phyloP scores from a whole-genome alignment of 1,140 invertebrate genomes.

The Ceratoteleas bidentatus region DNA sequence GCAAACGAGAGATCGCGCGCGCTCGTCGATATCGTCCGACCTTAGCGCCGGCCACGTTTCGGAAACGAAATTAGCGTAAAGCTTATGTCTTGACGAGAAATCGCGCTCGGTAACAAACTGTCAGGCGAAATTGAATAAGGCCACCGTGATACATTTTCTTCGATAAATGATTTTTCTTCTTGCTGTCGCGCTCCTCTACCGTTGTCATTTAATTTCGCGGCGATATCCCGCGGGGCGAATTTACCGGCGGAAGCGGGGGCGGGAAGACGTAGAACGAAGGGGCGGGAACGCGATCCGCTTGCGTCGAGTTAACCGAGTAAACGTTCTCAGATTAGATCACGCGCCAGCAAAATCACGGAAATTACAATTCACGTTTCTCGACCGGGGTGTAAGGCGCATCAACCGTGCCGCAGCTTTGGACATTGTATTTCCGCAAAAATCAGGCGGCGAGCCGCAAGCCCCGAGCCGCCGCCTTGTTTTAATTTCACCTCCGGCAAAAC shows the following conservation, averaged over 20 bases:
- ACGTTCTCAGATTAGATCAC: conserved; percentile 49
- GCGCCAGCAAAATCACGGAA: conserved; percentile 47
- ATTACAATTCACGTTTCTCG: conserved; percentile 48
- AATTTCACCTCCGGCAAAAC: conserved; percentile 38
- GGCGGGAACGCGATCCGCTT: conserved; percentile 19
- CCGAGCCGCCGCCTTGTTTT: conserved; percentile 30
- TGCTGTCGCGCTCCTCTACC: conserved; percentile 10
- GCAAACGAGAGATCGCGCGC: background rate
- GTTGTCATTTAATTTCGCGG: conserved; percentile 34
- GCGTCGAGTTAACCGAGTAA: conserved; percentile 37
- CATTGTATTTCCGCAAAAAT: conserved; percentile 31
- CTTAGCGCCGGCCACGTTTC: background rate
- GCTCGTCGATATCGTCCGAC: background rate
- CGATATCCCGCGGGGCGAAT: conserved; percentile 44
- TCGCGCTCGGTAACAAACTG: conserved; percentile 7
- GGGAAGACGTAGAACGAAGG: conserved; percentile 8
- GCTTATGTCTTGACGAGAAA: too few relatives aligned
- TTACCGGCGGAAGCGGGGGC: conserved; percentile 28
- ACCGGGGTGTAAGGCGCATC: conserved; percentile 33
- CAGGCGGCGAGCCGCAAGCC: background rate
- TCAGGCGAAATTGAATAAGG: conserved; percentile 35
- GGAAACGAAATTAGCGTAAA: background rate
- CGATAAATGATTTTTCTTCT: conserved; percentile 52
- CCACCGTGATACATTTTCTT: conserved; percentile 29
- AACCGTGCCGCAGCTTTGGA: background rate